Conservation (phyloP, 2,888 invertebrate species). For the Caenorhabditis sulstoni region DNA sequence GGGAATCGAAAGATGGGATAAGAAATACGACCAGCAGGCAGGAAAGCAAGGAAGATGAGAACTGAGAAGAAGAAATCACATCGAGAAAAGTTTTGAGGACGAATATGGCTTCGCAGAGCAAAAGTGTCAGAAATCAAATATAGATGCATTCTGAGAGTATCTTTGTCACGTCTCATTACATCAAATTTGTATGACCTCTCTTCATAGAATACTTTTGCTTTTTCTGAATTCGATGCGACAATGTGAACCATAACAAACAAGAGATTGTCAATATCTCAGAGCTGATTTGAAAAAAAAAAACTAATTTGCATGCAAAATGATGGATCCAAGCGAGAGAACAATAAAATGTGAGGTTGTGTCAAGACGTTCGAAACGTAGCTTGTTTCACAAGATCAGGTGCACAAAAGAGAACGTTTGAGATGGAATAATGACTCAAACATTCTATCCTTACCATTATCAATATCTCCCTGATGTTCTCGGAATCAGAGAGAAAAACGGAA, state of each 20-base stretch:
- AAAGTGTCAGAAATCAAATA: constrained; percentile 51
- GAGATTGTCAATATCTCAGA: too few species aligned
- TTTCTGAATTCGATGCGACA: background rate
- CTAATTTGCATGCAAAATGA: too few species aligned
- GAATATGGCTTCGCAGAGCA: constrained; percentile 33
- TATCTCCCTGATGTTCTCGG: too few species aligned
- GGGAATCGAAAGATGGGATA: background rate
- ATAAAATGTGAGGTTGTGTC: too few species aligned
- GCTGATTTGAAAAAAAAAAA: too few species aligned
- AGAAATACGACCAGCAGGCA: constrained; percentile 35
- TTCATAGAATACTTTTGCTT: background rate
- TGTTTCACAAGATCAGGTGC: too few species aligned
- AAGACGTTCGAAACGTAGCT: too few species aligned
- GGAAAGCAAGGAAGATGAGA: constrained; percentile 4
- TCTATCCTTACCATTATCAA: too few species aligned
- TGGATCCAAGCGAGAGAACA: too few species aligned
- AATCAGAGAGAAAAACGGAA: constrained; percentile 9
- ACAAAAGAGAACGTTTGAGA: too few species aligned
- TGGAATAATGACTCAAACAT: too few species aligned
- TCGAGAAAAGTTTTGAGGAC: constrained; percentile 9
- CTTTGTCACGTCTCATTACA: constrained; percentile 54
- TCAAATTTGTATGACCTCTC: constrained; percentile 3
- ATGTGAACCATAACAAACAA: too few species aligned
- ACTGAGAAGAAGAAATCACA: constrained; percentile 14
- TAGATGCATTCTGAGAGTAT: constrained; percentile 51